phyloP scores from a whole-genome alignment of 2,888 invertebrate species.

The Acrobasis repandana region DNA sequence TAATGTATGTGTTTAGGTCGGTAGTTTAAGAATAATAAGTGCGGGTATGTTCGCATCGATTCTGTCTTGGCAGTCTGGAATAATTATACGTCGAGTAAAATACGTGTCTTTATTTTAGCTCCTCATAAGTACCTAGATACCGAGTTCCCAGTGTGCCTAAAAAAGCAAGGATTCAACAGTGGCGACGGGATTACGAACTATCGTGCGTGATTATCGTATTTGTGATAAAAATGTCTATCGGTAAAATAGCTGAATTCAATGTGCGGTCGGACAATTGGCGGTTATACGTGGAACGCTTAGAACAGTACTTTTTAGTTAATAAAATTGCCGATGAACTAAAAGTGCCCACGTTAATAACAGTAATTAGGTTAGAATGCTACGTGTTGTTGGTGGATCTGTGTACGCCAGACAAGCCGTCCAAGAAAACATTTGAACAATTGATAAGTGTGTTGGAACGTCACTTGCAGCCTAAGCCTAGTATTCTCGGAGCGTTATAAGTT shows the following conservation, averaged over 20 bases:
- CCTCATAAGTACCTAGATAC: not conserved
- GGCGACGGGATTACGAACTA: not conserved
- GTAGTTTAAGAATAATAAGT: too few relatives aligned
- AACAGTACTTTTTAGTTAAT: slow-evolving; percentile 25
- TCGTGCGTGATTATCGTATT: not conserved
- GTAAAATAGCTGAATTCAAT: slow-evolving; percentile 15
- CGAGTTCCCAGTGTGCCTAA: not conserved
- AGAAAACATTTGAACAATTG: slow-evolving; percentile 11
- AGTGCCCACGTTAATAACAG: slow-evolving; percentile 23
- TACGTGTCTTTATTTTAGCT: not conserved
- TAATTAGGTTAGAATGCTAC: slow-evolving; percentile 17
- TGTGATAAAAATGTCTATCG: slow-evolving; percentile 13
- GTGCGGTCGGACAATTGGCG: slow-evolving; percentile 13
- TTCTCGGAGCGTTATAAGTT: slow-evolving; percentile 15
- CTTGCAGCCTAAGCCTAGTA: slow-evolving; percentile 18
- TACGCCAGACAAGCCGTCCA: slow-evolving; percentile 15
- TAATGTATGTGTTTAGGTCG: not conserved
- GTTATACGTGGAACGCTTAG: slow-evolving; percentile 16
- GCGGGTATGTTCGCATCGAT: not conserved
- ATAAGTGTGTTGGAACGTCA: slow-evolving; percentile 7
- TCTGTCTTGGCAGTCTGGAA: too few relatives aligned
- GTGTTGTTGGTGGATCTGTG: too few relatives aligned
- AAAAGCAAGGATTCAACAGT: not conserved
- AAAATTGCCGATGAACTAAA: slow-evolving; percentile 8
- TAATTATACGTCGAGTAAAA: not conserved